A percentile compares a stretch with the other conserved stretches of the same genome.
These are phyloP conservation scores for Zootoca vivipara DNA, from an alignment of 2,113 vertebrate species.

Conservation along the genomic window DNA sequence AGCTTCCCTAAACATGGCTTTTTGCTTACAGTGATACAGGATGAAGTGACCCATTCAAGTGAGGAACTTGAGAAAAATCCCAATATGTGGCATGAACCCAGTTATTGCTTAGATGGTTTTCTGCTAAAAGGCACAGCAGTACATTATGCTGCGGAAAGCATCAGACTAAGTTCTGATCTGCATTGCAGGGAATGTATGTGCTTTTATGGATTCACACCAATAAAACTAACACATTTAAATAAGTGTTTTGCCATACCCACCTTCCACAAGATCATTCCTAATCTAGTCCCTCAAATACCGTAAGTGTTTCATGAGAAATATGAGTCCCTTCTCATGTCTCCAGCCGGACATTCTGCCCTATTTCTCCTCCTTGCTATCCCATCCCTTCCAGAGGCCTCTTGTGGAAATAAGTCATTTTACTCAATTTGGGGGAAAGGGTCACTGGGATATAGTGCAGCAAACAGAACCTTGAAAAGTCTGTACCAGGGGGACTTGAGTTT, in stretches of 20 bases:
- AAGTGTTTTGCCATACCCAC: neutral
- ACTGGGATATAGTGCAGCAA: neutral
- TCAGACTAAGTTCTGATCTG: neutral
- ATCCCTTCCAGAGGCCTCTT: neutral
- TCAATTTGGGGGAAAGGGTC: neutral
- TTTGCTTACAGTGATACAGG: conserved; percentile 50
- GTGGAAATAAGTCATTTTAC: neutral
- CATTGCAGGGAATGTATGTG: neutral
- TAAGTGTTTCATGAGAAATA: neutral
- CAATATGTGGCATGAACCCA: neutral
- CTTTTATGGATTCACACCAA: neutral
- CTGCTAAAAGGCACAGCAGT: conserved; percentile 32
- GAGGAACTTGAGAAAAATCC: conserved; percentile 17
- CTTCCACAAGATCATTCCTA: neutral
- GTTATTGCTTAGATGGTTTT: conserved; percentile 19
- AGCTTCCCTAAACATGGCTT: conserved; percentile 29
- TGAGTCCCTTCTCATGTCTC: neutral
- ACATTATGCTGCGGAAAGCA: neutral
- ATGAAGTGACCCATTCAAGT: neutral
- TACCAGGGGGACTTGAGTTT: neutral
- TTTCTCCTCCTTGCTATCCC: neutral
- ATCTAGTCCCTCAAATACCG: neutral
- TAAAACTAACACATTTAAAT: neutral
- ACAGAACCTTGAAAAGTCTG: neutral
- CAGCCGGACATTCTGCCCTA: neutral